These are phyloP conservation scores for Sciurus carolinensis DNA, from an alignment of 2,797 vertebrate species.

Conservation along the genomic window DNA sequence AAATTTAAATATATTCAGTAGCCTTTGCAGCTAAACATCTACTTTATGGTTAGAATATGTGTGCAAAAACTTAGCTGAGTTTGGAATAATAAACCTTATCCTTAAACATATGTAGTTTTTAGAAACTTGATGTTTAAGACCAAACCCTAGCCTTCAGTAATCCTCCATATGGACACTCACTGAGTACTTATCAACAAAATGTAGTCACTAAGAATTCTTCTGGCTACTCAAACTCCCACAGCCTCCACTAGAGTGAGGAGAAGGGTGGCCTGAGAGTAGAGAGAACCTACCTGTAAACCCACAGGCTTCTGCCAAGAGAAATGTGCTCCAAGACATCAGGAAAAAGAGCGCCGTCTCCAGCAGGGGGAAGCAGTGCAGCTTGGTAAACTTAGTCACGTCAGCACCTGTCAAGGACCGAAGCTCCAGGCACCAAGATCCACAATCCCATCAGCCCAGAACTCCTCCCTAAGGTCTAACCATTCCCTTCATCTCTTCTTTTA, in stretches of 20 bases:
- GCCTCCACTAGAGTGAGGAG: neutral
- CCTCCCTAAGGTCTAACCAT: neutral
- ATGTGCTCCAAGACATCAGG: slow-evolving; percentile 99
- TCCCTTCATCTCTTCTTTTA: neutral
- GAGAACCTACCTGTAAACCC: slow-evolving; percentile 95
- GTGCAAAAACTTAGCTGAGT: slow-evolving; percentile 7
- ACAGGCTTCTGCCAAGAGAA: slow-evolving; percentile 97
- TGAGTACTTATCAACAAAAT: neutral
- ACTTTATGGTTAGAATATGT: slow-evolving; percentile 37
- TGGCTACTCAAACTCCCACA: neutral
- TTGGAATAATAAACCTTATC: slow-evolving; percentile 59
- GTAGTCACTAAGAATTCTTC: neutral
- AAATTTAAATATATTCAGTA: slow-evolving; percentile 13
- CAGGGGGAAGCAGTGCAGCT: slow-evolving; percentile 98
- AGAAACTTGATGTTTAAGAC: neutral
- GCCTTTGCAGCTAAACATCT: slow-evolving; percentile 11
- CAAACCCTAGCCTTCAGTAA: neutral
- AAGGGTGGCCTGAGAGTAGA: neutral
- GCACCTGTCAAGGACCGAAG: slow-evolving; percentile 90
- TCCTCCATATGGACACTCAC: neutral
- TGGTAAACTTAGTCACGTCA: slow-evolving; percentile 99
- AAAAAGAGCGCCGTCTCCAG: slow-evolving; percentile 99
- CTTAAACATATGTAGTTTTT: slow-evolving; percentile 37
- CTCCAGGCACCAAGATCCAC: slow-evolving; percentile 38
- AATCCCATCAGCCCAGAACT: neutral